Percentiles rank a stretch among this genome's conserved stretches.
Evolutionary conservation across 92 coral and sea anemone genomes (phyloP).

Genomic region (Paragorgia papillata): DNA sequence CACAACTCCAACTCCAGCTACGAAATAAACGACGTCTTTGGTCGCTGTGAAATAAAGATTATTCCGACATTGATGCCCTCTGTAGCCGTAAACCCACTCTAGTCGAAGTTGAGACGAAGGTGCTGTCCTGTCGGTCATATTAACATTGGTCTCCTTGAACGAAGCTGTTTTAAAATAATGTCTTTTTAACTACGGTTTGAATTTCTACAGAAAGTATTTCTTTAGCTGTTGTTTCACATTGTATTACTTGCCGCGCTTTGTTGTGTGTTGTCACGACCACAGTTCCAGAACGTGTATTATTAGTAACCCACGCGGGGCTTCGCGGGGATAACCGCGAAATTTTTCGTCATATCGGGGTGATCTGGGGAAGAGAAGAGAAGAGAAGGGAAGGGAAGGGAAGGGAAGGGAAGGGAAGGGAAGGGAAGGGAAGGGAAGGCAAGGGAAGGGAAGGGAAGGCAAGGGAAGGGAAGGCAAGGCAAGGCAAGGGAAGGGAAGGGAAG

Average conservation of each 20-base stretch:
- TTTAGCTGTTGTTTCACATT: not conserved
- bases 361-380: no score
- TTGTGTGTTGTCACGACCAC: conserved; percentile 46
- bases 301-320: conserved; percentile 23
- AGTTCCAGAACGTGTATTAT: conserved; percentile 1
- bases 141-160: not conserved
- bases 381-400: no score
- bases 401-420: no score
- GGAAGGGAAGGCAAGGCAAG: no score
- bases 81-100: conserved; percentile 99
- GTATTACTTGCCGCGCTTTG: conserved; percentile 17
- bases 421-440: no score
- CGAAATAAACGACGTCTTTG: conserved; percentile 94
- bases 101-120: conserved; percentile 88
- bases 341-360: no score
- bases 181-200: no score
- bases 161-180: not conserved
- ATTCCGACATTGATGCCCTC: conserved; percentile 98
- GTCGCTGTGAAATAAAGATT: conserved; percentile 85
- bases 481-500: no score
- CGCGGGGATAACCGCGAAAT: not conserved
- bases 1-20: conserved; percentile 97
- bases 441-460: no score
- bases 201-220: no score
- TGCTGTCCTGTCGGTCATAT: conserved; percentile 94